Conservation (phyloP, 2,113 vertebrate genomes). For the Clarias batrachus region DNA sequence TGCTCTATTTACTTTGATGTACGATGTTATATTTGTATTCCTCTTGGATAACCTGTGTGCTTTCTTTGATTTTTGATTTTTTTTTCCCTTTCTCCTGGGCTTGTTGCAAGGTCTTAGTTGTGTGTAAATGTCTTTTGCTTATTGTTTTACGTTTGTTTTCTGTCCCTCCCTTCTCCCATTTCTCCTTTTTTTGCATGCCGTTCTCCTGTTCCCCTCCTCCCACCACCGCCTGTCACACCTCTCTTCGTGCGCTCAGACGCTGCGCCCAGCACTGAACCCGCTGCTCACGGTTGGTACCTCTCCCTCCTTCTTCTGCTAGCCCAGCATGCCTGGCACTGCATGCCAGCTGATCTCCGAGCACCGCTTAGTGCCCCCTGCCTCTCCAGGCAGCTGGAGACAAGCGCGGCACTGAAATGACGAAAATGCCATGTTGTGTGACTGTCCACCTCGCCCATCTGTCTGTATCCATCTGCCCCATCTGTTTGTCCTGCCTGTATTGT, state of each 20-base stretch:
- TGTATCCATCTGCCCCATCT: conserved; percentile 12
- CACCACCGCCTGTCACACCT: conserved; percentile 61
- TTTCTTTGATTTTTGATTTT: conserved; percentile 51
- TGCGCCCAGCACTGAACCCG: conserved; percentile 77
- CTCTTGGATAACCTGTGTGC: conserved; percentile 29
- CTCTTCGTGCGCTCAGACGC: conserved; percentile 76
- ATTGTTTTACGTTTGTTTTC: conserved; percentile 76
- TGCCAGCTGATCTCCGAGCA: conserved; percentile 49
- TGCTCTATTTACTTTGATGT: conserved; percentile 41
- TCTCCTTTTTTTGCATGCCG: conserved; percentile 76
- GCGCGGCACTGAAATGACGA: conserved; percentile 17
- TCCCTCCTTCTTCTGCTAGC: conserved; percentile 56
- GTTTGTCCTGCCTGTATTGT: conserved; percentile 28
- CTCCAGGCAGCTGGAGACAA: conserved; percentile 26
- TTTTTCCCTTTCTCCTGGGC: conserved; percentile 68
- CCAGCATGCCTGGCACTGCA: conserved; percentile 48
- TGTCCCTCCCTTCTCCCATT: conserved; percentile 56
- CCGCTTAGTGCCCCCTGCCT: conserved; percentile 38
- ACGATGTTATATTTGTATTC: conserved; percentile 41
- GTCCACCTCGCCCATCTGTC: conserved; percentile 40
- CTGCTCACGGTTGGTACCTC: conserved; percentile 80
- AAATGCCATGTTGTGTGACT: conserved; percentile 29
- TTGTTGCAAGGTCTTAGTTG: conserved; percentile 65
- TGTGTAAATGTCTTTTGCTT: conserved; percentile 77
- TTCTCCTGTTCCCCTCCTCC: conserved; percentile 74